Base-by-base conservation (phyloP, 2,113 vertebrate species). In the Ascaphus truei region DNA sequence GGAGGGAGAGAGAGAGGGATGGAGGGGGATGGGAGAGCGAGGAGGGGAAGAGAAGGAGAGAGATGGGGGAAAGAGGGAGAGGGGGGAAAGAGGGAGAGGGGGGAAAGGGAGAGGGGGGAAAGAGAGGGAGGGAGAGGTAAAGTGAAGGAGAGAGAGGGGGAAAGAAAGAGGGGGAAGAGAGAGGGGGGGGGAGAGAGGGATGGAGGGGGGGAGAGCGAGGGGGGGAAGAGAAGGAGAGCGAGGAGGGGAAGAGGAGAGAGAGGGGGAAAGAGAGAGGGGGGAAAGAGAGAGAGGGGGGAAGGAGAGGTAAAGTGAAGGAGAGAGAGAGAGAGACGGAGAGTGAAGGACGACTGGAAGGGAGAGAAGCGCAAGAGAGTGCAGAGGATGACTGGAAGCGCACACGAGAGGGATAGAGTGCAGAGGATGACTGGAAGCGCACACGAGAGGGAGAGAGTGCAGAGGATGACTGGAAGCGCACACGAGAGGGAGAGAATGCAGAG, bases 301-400 rank as follows among this genome's bases (percentile, higher is more conserved):
- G 37, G 12, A 39, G 37, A 4, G 12, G 5, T 9, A 39, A 39
- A 39, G 12, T 9, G 12, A 39, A 39, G 5, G 5, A 34, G 31
- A 34, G 31, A 43, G 39, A 16, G 1, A 16, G 2, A 43, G 6
- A 13, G 39, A 34, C 31, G 7, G n/a, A 43, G 39, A 43, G 7
- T 13, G 39, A 4, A 16, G 5, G 18, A 13, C 5, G 31, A 33
- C 77, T 63, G 34, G 72, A 79, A 67, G 34, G 39, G 77, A 30
- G 72, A 18, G 69, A 55, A 66, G 72, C 1, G 23, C 39, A 26
- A 66, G 25, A 36, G 22, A 27, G 22, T 3, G 59, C 31, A 33
- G 67, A 63, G 43, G 4, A 75, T 34, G 72, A 61, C 72, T 81
- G 16, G 69, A 61, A 59, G 65, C 43, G 68, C 76, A 75, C 25